Base-by-base conservation (phyloP, 2,888 invertebrate genomes). In the Hanleya hanleyi region DNA sequence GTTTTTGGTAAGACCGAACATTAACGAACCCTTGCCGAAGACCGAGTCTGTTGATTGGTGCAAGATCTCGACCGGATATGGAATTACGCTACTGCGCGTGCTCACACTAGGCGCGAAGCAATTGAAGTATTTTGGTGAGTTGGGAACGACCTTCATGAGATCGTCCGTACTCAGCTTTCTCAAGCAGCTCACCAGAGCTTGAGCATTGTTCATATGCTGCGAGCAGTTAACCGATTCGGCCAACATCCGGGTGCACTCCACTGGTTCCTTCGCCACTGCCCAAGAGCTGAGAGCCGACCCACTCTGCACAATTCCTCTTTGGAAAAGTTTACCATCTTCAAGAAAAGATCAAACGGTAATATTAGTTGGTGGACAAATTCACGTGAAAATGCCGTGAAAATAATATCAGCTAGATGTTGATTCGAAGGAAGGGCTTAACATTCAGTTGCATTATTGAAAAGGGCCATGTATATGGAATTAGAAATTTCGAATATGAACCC, bases 221-320 rank as follows among this genome's bases (percentile, higher is more conserved):
- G 78, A 69, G 50, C 82, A 82, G 75, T 81, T 82, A 18, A 82
- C 73, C 9, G 62, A 50, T 26, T 72, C 67, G 6, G 80, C 77
- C 35, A 82, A 68, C 37, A 77, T 51, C 18, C 67, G 57, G 61
- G 80, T 74, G 61, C 72, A 76, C n/a, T 64, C 57, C 9, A 75
- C 49, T 12, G 83, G 83, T 62, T 78, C 70, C n/a, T 69, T 29
- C 15, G 73, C 69, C 36, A 81, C 65, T 5, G 82, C 80, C 82
- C 84, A 83, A 9, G 74, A 69, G 51, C 78, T 77, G 57, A 84
- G 67, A 18, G 82, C 77, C 5, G 96, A 95, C 4, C 97, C 96
- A 72, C 97, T 95, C 95, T 97, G 95, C 75, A 98, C 92, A 86
- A 98, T 96, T 15, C 96, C 95, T 68, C 97, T 93, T 90, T 96